Base-by-base conservation (phyloP, 2,888 invertebrate genomes). In the Phortica magna region DNA sequence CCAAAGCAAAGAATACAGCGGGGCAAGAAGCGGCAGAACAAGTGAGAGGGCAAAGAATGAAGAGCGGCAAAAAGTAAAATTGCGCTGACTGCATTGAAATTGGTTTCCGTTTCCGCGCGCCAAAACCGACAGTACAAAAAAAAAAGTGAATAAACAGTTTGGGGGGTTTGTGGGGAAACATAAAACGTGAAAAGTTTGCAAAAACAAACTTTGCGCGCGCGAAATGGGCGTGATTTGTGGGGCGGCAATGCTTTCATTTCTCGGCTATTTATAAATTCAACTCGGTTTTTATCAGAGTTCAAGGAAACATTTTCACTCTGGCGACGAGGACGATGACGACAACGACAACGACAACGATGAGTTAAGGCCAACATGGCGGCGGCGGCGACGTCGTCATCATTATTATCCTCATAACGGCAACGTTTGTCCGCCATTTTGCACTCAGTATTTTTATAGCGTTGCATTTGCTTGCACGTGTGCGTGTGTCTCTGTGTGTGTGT, bases 71-170 rank as follows among this genome's bases (percentile, higher is more conserved):
- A 17, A 42, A 70, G 9, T 7, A 39, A 55, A 55, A 53, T 55
- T 71, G 70, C 53, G 55, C 70, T 53, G 70, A 55, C 70, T 71
- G 79, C 80, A 83, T 67, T 71, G 70, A 53, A 71, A 71, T 71
- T 77, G 83, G 79, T 82, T 84, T 87, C 82, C 80, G 84, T 84
- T 87, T 87, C 87, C 83, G 78, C 55, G 70, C 70, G 59, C n/a
- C n/a, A 59, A 59, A 59, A n/a, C 53, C 12, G 12, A 53, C 10
- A 53, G 53, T n/a, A n/a, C 5, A 14, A 59, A 59, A 59, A 59
- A 59, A n/a, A 59, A 59, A 57, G 9, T 2, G 9, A 12, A 59
- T 12, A 59, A 59, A 59, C 6, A 65, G n/a, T n/a, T n/a, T n/a
- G n/a, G n/a, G n/a, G n/a, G n/a, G n/a, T n/a, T n/a, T n/a, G n/a